Percentiles rank a stretch among this genome's conserved stretches.
These are phyloP conservation scores for Karalla daura DNA, from an alignment of 2,797 vertebrate species.

Conservation along the genomic window DNA sequence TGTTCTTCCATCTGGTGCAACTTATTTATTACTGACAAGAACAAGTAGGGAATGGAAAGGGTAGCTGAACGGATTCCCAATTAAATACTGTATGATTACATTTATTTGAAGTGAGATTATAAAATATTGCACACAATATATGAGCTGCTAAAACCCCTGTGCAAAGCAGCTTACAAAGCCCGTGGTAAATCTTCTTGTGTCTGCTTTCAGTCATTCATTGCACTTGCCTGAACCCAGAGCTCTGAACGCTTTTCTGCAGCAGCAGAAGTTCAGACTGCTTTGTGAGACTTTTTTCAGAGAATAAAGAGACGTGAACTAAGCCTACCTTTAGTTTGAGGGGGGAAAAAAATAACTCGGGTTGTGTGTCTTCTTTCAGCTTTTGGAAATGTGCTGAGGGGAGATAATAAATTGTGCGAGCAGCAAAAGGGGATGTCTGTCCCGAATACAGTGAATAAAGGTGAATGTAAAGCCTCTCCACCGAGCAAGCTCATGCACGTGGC, in stretches of 20 bases:
- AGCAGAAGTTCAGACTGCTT: conserved; percentile 29
- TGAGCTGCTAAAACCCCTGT: conserved; percentile 4
- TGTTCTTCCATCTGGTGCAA: neutral
- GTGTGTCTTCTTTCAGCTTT: conserved; percentile 19
- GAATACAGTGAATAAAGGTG: conserved; percentile 37
- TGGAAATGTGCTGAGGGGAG: conserved; percentile 25
- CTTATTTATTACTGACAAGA: neutral
- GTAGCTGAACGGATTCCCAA: neutral
- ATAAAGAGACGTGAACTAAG: conserved; percentile 6
- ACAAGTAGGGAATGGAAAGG: conserved; percentile 1
- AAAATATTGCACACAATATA: conserved; percentile 24
- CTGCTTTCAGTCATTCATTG: conserved; percentile 17
- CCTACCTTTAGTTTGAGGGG: neutral
- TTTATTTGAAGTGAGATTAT: conserved; percentile 10
- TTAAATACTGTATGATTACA: conserved; percentile 8
- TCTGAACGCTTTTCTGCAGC: conserved; percentile 8
- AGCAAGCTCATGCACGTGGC: conserved; percentile 8
- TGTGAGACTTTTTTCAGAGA: conserved; percentile 30
- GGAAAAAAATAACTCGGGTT: neutral
- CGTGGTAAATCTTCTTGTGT: conserved; percentile 3
- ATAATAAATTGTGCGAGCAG: conserved; percentile 23
- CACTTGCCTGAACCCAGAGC: neutral
- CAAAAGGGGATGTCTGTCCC: conserved; percentile 1
- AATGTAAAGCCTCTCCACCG: conserved; percentile 31
- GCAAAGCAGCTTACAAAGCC: conserved; percentile 26